Evolutionary conservation across 2,888 invertebrate genomes (phyloP).

Genomic region (Ochropleura leucogaster): DNA sequence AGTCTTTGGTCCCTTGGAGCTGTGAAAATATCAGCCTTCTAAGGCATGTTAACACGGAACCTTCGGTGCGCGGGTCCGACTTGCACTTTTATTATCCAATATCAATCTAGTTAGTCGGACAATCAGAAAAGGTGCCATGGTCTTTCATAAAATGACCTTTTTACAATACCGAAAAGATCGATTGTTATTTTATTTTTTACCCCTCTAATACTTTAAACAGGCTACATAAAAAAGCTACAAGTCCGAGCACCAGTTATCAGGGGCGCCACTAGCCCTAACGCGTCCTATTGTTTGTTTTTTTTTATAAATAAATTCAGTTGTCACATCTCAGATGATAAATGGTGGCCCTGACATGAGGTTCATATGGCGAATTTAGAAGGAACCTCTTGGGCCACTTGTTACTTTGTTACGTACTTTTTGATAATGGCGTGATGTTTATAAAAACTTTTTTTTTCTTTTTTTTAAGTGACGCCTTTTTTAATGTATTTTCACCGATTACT

Average conservation of each 20-base stretch:
- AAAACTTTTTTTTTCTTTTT: constrained; percentile 20
- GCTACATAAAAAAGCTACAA: constrained; percentile 76
- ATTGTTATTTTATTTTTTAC: neutral
- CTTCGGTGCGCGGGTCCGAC: too few relatives aligned
- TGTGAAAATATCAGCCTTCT: too few relatives aligned
- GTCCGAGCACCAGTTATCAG: constrained; percentile 79
- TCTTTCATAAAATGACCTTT: neutral
- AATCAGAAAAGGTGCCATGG: too few relatives aligned
- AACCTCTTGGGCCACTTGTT: constrained; percentile 88
- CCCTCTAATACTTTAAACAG: constrained; percentile 60
- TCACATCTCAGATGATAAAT: constrained; percentile 89
- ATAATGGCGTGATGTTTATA: constrained; percentile 72
- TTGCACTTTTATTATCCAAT: too few relatives aligned
- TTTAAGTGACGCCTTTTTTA: too few relatives aligned
- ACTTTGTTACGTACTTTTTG: constrained; percentile 68
- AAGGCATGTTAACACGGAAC: too few relatives aligned
- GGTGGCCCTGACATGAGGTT: constrained; percentile 84
- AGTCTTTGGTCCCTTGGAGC: too few relatives aligned
- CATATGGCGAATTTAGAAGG: constrained; percentile 85
- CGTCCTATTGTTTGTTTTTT: constrained; percentile 87
- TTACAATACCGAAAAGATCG: neutral
- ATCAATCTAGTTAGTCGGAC: neutral
- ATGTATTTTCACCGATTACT: too few relatives aligned
- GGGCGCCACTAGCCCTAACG: constrained; percentile 79
- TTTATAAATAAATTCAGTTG: constrained; percentile 90